Conservation (phyloP, 2,888 invertebrate species). For the Xanthostigma xanthostigma region DNA sequence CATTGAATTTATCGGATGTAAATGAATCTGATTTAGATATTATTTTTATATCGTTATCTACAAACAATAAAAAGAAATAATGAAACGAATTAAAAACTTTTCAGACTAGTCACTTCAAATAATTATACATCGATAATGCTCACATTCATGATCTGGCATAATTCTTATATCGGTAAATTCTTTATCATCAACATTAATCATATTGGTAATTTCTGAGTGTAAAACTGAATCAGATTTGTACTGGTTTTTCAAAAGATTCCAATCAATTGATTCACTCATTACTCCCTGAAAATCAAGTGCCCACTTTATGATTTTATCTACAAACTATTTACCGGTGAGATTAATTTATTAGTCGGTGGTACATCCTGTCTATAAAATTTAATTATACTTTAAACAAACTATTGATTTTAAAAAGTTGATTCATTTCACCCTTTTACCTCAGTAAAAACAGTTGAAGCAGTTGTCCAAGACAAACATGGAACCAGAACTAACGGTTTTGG, state of each 20-base stretch:
- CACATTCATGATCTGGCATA: slow-evolving; percentile 5
- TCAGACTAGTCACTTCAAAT: slow-evolving; percentile 2
- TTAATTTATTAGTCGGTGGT: no score
- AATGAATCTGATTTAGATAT: no score
- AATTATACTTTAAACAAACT: no score
- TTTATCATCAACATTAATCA: slow-evolving; percentile 67
- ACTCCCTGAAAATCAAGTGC: slow-evolving; percentile 54
- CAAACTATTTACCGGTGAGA: no score
- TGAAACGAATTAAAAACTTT: not conserved
- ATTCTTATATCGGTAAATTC: slow-evolving; percentile 28
- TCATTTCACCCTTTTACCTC: slow-evolving; percentile 35
- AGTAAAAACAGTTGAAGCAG: slow-evolving; percentile 90
- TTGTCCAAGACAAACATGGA: slow-evolving; percentile 95
- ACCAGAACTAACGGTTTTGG: slow-evolving; percentile 84
- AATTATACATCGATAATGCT: not conserved
- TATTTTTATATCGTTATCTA: no score
- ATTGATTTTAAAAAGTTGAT: no score
- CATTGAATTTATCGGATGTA: no score
- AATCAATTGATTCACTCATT: slow-evolving; percentile 87
- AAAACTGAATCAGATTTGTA: slow-evolving; percentile 69
- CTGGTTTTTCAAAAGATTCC: slow-evolving; percentile 80
- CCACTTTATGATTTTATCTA: no score
- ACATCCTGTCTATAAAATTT: no score
- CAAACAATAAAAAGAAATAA: not conserved
- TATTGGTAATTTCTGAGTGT: slow-evolving; percentile 70